phyloP scores from a whole-genome alignment of 23 tunicate species.

The Oikopleura dioica region DNA sequence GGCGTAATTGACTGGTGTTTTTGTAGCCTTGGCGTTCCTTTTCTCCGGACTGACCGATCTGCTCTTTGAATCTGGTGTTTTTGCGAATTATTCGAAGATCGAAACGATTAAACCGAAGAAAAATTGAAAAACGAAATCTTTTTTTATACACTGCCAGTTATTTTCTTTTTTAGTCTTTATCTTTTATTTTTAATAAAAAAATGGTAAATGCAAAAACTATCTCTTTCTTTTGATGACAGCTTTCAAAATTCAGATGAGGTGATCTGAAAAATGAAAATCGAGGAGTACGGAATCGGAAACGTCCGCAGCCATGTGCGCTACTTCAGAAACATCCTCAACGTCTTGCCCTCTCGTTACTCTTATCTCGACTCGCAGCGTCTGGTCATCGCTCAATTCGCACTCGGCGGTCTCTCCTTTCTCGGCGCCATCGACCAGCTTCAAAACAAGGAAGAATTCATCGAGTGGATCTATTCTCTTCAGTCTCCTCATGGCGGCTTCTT shows the following conservation, averaged over 20 bases:
- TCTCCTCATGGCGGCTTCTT: slow-evolving; percentile 30
- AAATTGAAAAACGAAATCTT: no score
- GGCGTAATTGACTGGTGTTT: no score
- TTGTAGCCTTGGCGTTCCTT: not conserved
- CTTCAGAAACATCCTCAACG: not conserved
- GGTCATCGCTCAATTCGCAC: slow-evolving; percentile 65
- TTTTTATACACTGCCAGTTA: no score
- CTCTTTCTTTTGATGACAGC: no score
- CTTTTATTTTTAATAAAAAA: no score
- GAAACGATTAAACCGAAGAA: no score
- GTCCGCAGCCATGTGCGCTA: not conserved
- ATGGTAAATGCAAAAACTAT: no score
- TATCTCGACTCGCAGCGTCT: slow-evolving; percentile 17
- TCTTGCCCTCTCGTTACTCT: not conserved
- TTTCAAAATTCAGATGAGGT: no score
- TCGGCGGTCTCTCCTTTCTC: slow-evolving; percentile 54
- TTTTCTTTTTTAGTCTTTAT: no score
- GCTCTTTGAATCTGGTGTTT: not conserved
- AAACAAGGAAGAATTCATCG: slow-evolving; percentile 59
- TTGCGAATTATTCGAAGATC: no score
- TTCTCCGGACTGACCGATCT: not conserved
- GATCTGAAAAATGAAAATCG: no score
- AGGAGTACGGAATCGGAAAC: no score
- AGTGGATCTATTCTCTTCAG: slow-evolving; percentile 82
- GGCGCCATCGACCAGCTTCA: slow-evolving; percentile 29